Percentiles rank a stretch among this genome's conserved stretches.
These are phyloP conservation scores for Cavia porcellus DNA, from an alignment of 2,113 vertebrate genomes.

Conservation along the genomic window DNA sequence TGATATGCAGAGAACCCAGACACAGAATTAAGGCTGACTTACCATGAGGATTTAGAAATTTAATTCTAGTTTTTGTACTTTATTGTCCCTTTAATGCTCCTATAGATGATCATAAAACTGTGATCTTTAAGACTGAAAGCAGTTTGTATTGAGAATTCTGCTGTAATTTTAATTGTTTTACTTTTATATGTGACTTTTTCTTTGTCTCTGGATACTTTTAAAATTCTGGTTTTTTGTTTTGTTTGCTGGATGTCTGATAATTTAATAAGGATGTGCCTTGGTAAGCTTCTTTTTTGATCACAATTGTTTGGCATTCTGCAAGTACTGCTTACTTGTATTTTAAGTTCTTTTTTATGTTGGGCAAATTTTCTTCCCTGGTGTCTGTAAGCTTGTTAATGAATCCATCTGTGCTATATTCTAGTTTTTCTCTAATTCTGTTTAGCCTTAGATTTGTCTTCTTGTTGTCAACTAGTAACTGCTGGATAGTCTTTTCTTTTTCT, in stretches of 20 bases:
- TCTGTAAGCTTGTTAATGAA: too few species aligned
- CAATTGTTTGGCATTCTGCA: neutral
- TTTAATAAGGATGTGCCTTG: too few species aligned
- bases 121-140: neutral
- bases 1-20: neutral
- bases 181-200: too few species aligned
- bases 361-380: neutral
- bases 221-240: too few species aligned
- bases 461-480: neutral
- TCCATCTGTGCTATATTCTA: too few species aligned
- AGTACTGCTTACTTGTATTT: neutral
- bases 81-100: neutral
- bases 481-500: neutral
- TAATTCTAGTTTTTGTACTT: conserved; percentile 22
- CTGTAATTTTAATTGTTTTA: too few species aligned
- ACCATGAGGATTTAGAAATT: neutral
- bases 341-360: neutral
- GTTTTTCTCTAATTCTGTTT: too few species aligned
- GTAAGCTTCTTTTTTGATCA: neutral
- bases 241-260: too few species aligned
- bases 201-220: too few species aligned
- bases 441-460: neutral
- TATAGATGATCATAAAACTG: neutral
- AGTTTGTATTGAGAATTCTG: neutral
- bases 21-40: neutral